Percentiles rank a stretch among this genome's conserved stretches.
phyloP scores from a whole-genome alignment of 1,140 invertebrate genomes.

The Lordiphosa mommai region DNA sequence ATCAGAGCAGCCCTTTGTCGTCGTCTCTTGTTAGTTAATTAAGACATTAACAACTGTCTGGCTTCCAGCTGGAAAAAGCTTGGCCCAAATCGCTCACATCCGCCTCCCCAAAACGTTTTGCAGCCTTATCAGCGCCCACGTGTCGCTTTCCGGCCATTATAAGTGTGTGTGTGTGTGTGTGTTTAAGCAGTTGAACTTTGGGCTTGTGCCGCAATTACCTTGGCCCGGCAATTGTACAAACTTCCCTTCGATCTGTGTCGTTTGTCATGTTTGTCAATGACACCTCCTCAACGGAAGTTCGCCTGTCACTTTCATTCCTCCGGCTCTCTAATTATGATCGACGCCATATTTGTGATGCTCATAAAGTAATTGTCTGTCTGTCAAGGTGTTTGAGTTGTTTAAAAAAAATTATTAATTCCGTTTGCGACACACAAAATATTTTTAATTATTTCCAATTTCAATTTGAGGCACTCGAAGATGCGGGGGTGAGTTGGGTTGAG shows the following conservation, averaged over 20 bases:
- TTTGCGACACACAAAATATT: conserved; percentile 41
- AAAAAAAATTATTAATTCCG: conserved; percentile 49
- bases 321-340: conserved; percentile 62
- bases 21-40: conserved; percentile 60
- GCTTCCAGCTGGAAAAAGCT: conserved; percentile 38
- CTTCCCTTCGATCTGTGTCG: conserved; percentile 47
- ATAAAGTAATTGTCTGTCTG: conserved; percentile 61
- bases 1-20: conserved; percentile 14
- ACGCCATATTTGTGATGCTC: conserved; percentile 53
- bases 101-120: conserved; percentile 32
- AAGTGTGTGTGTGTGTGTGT: background rate
- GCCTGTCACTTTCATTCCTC: conserved; percentile 54
- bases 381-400: conserved; percentile 25
- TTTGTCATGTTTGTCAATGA: conserved; percentile 39
- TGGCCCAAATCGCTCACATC: conserved; percentile 65
- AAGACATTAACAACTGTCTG: conserved; percentile 72
- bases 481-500: conserved; percentile 1
- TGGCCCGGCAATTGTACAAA: conserved; percentile 28
- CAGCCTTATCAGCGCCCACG: conserved; percentile 66
- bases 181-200: conserved; percentile 26
- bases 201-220: conserved; percentile 57
- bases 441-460: conserved; percentile 66
- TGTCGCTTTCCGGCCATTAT: conserved; percentile 72
- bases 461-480: conserved; percentile 7
- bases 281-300: conserved; percentile 47